Evolutionary conservation across 2,113 vertebrate genomes (phyloP), one percentile per base, ranked within the genome.

Genomic region (Gasterosteus aculeatus): DNA sequence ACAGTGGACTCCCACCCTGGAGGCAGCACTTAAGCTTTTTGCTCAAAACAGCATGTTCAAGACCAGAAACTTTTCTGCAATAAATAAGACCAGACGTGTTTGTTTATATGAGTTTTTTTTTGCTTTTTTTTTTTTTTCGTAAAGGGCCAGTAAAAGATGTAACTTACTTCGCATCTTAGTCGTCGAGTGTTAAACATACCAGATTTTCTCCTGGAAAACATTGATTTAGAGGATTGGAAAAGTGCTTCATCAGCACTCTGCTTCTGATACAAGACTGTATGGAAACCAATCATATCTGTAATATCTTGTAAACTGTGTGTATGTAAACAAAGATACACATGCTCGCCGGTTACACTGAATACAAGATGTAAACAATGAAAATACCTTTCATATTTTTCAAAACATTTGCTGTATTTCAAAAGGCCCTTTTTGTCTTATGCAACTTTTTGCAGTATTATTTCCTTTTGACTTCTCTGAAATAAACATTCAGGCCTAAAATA

Each of bases 31-130:
- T 57, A 51, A 62, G 57, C 49, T 49, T 81, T 47, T 61, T 31
- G 19, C 67, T 70, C 10, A 63, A 60, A 76, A 78, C 51, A 44
- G 8, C 11, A 33, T 2, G 12, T 57, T 58, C 5, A 44, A 42
- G 62, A 26, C 69, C 78, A 85, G 63, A 85, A 85, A 41, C 38
- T 51, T 61, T 54, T 75, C 66, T 47, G 33, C 53, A 51, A 61
- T 72, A 29, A 72, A 56, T 56, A 18, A 65, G 26, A 51, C 49
- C 51, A 60, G 2, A 56, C 42, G 44, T 84, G 6, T 38, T 7
- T 47, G 33, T 51, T 59, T 46, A 29, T 81, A 39, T 51, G 15
- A 56, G 53, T 72, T n/a, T 29, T 16, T 57, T n/a, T n/a, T 12
- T 18, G 1, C 18, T 72, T 19, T 80, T 33, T 9, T 2, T n/a